Base-by-base conservation (phyloP, 2,888 invertebrate genomes). In the Carabus problematicus region DNA sequence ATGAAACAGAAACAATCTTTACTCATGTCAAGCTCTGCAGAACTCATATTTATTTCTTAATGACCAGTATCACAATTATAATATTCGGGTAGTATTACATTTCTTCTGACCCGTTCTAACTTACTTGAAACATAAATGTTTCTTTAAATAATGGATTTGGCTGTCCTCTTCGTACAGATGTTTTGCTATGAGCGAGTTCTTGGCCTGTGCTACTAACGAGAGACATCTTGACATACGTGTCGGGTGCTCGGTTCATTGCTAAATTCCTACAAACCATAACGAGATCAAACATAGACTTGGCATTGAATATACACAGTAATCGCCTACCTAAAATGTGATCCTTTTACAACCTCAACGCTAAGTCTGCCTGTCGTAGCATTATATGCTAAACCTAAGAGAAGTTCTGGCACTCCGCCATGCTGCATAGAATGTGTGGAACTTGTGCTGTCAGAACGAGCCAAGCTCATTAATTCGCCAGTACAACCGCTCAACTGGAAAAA, bases 91-190 rank as follows among this genome's bases (percentile, higher is more conserved):
- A 29, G 6, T 29, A n/a, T n/a, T n/a, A n/a, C 29, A 29, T 3
- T 29, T 29, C 29, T 29, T 6, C 29, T 29, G 29, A 29, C n/a
- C n/a, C n/a, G n/a, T n/a, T 29, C 29, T 29, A 6, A 29, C 77
- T 78, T 81, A 93, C 94, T 88, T 97, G 97, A 84, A 97, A 97
- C 83, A 97, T 92, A 81, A 97, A 97, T 2, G 95, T 94, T 83
- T 97, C 97, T 82, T 97, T 97, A 81, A 95, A 97, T 9, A 97
- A 87, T 45, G 97, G 97, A 86, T 97, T 97, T 58, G 97, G 96
- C 82, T 97, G 96, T 9, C 95, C 95, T 61, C 97, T 88, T 73
- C 95, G 85, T 11, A 96, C 91, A 64, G 95, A 94, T 43, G 97
- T 96, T 85, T 97, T 97, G 80, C 94, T 93, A 73, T 94, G 89